Base-by-base conservation (phyloP, 2,113 vertebrate species). In the Athene noctua region DNA sequence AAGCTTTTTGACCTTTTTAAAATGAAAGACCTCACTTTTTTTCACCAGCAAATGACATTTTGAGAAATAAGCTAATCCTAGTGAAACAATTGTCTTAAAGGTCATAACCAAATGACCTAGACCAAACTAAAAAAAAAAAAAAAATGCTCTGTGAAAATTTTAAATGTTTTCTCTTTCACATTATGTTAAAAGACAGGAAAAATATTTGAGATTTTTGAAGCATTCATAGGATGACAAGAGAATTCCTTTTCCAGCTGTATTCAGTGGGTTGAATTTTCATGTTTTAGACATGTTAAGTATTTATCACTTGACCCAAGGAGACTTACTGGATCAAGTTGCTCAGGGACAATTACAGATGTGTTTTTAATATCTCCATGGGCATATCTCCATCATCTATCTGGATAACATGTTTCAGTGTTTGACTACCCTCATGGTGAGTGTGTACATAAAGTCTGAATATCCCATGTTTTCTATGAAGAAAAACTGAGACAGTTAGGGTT, bases 1-100 rank as follows among this genome's bases (percentile, higher is more conserved):
- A 96, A 96, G 77, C n/a, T 89, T 94, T 96, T 95, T 96, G 95
- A 97, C 94, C 95, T 97, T 97, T 97, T 96, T 93, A 97, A 63
- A 92, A 91, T 87, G 89, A 94, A 96, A 96, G 89, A 59, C 72
- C 91, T 96, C 92, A 94, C 83, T 97, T 95, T 97, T 93, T 97
- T 97, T 94, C 91, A 96, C 88, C 46, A 92, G 72, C 63, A 91
- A 94, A 92, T 92, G 95, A 96, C 95, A 97, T 97, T 96, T 97
- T 90, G 86, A 95, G 92, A 96, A 95, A 92, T 91, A 95, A 95
- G 59, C 88, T 95, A 95, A 97, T 95, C 83, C 68, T 96, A 88
- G 94, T 94, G 96, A 94, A 97, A 96, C 95, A 92, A 71, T 97
- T 94, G 90, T 94, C 96, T 96, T 88, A 95, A 97, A 97, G 95